phyloP scores from a whole-genome alignment of 2,797 vertebrate species.

The Sciurus vulgaris region DNA sequence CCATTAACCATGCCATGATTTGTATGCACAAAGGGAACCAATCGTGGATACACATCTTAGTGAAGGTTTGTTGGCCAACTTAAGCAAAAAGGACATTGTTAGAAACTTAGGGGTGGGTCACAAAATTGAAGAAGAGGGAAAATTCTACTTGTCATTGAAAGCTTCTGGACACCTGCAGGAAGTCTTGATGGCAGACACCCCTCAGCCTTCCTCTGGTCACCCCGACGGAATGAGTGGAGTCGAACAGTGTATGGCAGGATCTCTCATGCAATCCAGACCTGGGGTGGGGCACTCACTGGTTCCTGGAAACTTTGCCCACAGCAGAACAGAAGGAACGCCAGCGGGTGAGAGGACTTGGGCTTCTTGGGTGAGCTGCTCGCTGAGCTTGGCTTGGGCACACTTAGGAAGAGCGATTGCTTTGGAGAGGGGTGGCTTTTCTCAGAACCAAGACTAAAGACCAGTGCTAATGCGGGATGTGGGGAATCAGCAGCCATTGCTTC shows the following conservation, averaged over 20 bases:
- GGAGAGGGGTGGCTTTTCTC: not conserved
- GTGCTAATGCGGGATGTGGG: not conserved
- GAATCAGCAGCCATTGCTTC: not conserved
- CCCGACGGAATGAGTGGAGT: not conserved
- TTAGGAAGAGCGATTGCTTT: not conserved
- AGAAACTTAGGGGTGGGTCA: not conserved
- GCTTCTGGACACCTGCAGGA: not conserved
- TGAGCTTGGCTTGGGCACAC: not conserved
- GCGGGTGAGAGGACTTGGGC: not conserved
- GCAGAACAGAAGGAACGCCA: not conserved
- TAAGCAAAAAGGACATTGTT: constrained; percentile 23
- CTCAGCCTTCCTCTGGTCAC: not conserved
- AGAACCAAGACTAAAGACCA: not conserved
- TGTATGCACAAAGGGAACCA: not conserved
- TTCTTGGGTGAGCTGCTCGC: constrained; percentile 6
- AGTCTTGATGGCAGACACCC: not conserved
- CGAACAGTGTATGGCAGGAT: not conserved
- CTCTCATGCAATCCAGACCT: not conserved
- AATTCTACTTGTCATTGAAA: not conserved
- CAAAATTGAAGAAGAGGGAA: not conserved
- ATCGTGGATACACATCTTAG: not conserved
- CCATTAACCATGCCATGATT: constrained; percentile 36
- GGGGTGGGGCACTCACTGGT: not conserved
- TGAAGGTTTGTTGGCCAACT: constrained; percentile 35
- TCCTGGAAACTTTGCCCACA: not conserved